These are phyloP conservation scores for Schizaphis graminum DNA, from an alignment of 2,888 invertebrate genomes.

Conservation along the genomic window DNA sequence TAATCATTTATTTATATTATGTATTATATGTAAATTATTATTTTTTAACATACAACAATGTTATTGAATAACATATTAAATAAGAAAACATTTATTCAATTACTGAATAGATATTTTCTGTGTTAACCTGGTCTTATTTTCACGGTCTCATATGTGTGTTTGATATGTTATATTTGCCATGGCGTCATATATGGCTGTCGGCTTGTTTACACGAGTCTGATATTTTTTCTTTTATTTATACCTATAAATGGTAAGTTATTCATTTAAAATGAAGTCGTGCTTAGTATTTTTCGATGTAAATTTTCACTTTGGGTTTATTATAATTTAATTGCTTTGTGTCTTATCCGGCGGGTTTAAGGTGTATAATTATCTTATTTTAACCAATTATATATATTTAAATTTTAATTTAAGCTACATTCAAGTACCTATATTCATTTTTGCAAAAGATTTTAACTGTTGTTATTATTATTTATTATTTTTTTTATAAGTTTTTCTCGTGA, in stretches of 20 bases:
- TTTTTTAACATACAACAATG: not conserved
- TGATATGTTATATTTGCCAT: conserved; percentile 51
- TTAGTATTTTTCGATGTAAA: not conserved
- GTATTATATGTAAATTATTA: not conserved
- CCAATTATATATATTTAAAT: conserved; percentile 41
- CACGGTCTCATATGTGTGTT: conserved; percentile 44
- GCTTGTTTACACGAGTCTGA: conserved; percentile 39
- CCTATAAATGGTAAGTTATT: conserved; percentile 40
- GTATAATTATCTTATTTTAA: conserved; percentile 62
- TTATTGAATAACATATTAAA: conserved; percentile 26
- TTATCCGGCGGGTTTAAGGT: conserved; percentile 60
- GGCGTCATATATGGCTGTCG: conserved; percentile 61
- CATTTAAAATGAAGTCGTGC: conserved; percentile 35
- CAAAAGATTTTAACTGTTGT: conserved; percentile 40
- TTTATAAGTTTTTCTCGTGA: conserved; percentile 33
- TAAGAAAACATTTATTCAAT: not conserved
- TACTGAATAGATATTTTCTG: conserved; percentile 28
- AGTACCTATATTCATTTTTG: conserved; percentile 32
- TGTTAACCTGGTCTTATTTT: conserved; percentile 57
- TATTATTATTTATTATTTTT: conserved; percentile 57
- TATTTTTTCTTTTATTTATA: conserved; percentile 25
- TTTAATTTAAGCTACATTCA: conserved; percentile 21
- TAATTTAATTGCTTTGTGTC: conserved; percentile 46
- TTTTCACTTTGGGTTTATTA: conserved; percentile 51
- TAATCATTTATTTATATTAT: not conserved